Evolutionary conservation across 1,140 invertebrate genomes (phyloP).

Genomic region (Pogonomyrmex barbatus): DNA sequence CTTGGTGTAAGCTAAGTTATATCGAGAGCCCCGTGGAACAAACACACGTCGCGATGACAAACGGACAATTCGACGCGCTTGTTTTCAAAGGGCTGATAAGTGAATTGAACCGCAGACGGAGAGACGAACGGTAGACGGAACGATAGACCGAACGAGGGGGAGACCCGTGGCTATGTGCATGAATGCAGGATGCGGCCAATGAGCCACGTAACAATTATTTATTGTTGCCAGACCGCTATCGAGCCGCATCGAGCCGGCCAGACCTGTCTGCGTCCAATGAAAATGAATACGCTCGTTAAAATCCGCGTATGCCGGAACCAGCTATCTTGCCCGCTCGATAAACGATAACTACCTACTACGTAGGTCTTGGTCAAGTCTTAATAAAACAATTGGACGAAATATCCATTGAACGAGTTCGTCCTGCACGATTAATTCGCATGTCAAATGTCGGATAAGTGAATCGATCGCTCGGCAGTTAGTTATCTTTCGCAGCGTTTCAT

Average conservation of each 20-base stretch:
- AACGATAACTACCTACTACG: background rate
- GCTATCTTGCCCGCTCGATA: constrained; percentile 5
- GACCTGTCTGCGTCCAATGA: constrained; percentile 75
- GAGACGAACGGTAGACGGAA: constrained; percentile 79
- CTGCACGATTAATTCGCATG: background rate
- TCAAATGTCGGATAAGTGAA: constrained; percentile 1
- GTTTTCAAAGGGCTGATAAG: constrained; percentile 67
- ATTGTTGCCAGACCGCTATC: constrained; percentile 81
- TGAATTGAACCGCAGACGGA: constrained; percentile 76
- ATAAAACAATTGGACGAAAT: constrained; percentile 8
- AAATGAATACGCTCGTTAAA: constrained; percentile 71
- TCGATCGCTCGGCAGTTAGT: background rate
- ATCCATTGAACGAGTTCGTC: background rate
- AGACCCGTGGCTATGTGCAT: constrained; percentile 71
- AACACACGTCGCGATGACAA: constrained; percentile 41
- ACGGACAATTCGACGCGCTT: constrained; percentile 43
- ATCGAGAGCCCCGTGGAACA: background rate
- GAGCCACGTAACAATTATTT: constrained; percentile 85
- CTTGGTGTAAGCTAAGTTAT: background rate
- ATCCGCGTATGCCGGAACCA: constrained; percentile 56
- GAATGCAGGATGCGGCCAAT: constrained; percentile 85
- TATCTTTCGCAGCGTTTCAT: background rate
- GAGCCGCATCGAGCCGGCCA: constrained; percentile 65
- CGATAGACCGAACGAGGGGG: constrained; percentile 81
- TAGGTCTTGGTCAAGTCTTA: background rate